These are phyloP conservation scores for Clarias batrachus DNA, from an alignment of 2,113 vertebrate species.

Conservation along the genomic window DNA sequence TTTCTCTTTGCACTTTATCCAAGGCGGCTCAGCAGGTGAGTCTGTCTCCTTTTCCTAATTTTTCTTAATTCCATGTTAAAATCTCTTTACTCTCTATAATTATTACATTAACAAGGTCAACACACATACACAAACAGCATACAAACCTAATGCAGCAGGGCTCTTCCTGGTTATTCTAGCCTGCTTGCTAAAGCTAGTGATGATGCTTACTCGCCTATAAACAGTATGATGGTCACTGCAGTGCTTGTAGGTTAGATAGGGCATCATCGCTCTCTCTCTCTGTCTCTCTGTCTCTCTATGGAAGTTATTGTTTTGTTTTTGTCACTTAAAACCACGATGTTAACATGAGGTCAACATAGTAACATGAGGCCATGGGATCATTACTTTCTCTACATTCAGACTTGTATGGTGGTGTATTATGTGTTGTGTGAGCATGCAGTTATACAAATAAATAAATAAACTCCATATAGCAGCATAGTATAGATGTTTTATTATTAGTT, in stretches of 20 bases:
- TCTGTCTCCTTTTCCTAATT: slow-evolving; percentile 36
- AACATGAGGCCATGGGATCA: background rate
- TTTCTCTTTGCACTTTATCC: slow-evolving; percentile 57
- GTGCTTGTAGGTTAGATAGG: slow-evolving; percentile 24
- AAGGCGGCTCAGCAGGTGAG: slow-evolving; percentile 93
- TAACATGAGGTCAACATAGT: background rate
- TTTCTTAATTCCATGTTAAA: background rate
- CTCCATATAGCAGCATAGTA: background rate
- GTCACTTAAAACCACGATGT: background rate
- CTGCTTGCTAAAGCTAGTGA: slow-evolving; percentile 33
- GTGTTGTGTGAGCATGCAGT: background rate
- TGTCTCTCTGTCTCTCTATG: background rate
- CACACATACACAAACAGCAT: background rate
- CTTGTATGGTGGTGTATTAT: background rate
- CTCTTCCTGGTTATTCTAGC: slow-evolving; percentile 58
- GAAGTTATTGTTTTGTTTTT: slow-evolving; percentile 2
- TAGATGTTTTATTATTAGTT: background rate
- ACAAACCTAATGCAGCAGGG: slow-evolving; percentile 28
- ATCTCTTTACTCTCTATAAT: background rate
- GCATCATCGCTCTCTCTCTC: background rate
- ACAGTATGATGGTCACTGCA: background rate
- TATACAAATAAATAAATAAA: background rate
- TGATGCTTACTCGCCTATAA: background rate
- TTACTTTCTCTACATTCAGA: background rate
- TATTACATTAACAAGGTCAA: slow-evolving; percentile 1